Conservation (phyloP, 2,888 invertebrate species). For the Linyphia triangularis region DNA sequence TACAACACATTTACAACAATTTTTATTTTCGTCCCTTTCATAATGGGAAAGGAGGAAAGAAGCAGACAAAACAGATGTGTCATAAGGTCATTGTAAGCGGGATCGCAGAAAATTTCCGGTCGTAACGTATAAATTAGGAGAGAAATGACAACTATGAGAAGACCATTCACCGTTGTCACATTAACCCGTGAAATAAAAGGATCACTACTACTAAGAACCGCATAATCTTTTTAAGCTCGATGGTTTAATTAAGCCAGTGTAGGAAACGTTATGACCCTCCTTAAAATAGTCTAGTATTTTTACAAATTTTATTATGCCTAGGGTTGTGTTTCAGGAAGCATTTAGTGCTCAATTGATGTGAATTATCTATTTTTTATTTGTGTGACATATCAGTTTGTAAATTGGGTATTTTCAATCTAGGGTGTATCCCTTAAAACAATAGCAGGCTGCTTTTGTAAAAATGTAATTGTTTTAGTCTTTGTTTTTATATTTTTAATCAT, state of each 20-base stretch:
- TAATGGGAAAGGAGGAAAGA: background rate
- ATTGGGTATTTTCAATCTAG: too few species aligned
- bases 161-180: background rate
- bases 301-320: background rate
- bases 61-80: slow-evolving; percentile 33
- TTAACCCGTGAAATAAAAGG: slow-evolving; percentile 15
- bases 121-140: slow-evolving; percentile 23
- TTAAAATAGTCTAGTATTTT: too few species aligned
- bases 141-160: slow-evolving; percentile 22
- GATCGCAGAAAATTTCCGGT: slow-evolving; percentile 55
- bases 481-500: too few species aligned
- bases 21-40: slow-evolving; percentile 14
- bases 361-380: too few species aligned
- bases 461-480: too few species aligned
- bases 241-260: slow-evolving; percentile 4
- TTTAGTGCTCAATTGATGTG: too few species aligned
- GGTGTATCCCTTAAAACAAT: too few species aligned
- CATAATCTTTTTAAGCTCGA: slow-evolving; percentile 19
- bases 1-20: slow-evolving; percentile 8
- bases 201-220: slow-evolving; percentile 20
- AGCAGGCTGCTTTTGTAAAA: too few species aligned
- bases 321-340: too few species aligned
- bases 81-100: slow-evolving; percentile 35
- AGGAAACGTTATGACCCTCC: slow-evolving; percentile 1
- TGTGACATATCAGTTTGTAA: too few species aligned